A percentile compares a stretch with the other conserved stretches of the same genome.
These are phyloP conservation scores for Patella depressa DNA, from an alignment of 2,888 invertebrate species.

Conservation along the genomic window DNA sequence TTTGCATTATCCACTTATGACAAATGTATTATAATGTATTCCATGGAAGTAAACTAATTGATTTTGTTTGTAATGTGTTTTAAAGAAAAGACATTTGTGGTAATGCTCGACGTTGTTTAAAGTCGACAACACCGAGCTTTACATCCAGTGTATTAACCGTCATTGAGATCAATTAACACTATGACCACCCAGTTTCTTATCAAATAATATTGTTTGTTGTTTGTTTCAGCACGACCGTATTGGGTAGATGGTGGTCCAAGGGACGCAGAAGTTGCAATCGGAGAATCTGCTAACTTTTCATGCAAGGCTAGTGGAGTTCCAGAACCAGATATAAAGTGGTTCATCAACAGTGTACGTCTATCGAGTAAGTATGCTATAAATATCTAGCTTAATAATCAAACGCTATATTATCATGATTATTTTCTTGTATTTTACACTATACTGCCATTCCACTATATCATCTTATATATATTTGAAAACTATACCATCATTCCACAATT, in stretches of 20 bases:
- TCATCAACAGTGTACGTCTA: constrained; percentile 90
- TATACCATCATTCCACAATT: no score
- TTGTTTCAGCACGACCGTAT: constrained; percentile 78
- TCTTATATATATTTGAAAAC: no score
- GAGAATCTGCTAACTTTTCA: constrained; percentile 86
- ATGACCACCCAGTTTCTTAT: not conserved
- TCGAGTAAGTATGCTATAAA: constrained; percentile 58
- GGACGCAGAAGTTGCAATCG: constrained; percentile 89
- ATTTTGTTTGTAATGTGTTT: not conserved
- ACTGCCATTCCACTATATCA: no score
- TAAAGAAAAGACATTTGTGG: no score
- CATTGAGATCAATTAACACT: not conserved
- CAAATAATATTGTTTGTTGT: not conserved
- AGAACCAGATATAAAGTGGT: constrained; percentile 90
- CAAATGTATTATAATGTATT: no score
- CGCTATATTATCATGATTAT: no score
- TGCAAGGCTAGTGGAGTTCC: constrained; percentile 94
- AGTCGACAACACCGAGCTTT: not conserved
- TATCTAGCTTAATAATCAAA: no score
- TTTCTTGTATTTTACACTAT: no score
- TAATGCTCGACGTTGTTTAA: no score
- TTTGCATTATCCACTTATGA: no score
- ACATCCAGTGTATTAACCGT: not conserved
- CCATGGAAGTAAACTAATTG: no score
- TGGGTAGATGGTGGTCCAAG: constrained; percentile 94